phyloP scores from a whole-genome alignment of 1,140 invertebrate species.

The Apis laboriosa region DNA sequence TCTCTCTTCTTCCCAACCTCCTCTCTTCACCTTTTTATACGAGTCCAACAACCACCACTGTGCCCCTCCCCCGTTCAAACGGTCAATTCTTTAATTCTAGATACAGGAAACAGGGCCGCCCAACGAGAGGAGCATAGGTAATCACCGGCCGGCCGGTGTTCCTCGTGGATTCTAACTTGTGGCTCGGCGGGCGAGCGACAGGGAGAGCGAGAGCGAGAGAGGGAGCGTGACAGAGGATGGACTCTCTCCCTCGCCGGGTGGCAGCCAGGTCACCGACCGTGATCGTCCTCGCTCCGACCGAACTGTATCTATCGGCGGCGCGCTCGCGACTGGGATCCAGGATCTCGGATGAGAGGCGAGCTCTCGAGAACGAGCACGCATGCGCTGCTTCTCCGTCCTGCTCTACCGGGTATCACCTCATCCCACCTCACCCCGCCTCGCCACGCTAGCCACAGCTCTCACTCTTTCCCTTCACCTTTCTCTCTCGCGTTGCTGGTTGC shows the following conservation, averaged over 20 bases:
- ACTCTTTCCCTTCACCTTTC: too few relatives aligned
- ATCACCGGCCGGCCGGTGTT: slow-evolving; percentile 43
- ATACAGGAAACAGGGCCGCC: too few relatives aligned
- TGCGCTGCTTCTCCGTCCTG: slow-evolving; percentile 34
- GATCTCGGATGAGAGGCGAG: slow-evolving; percentile 59
- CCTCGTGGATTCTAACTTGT: slow-evolving; percentile 50
- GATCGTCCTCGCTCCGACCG: slow-evolving; percentile 41
- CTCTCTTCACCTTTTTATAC: too few relatives aligned
- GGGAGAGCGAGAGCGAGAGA: background rate
- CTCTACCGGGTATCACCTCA: background rate
- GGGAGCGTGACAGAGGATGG: slow-evolving; percentile 45
- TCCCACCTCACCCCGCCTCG: background rate
- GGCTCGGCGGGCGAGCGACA: slow-evolving; percentile 18
- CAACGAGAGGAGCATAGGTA: too few relatives aligned
- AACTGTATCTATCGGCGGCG: slow-evolving; percentile 63
- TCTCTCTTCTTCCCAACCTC: too few relatives aligned
- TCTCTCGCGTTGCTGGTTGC: background rate
- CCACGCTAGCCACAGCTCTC: too few relatives aligned
- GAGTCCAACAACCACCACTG: too few relatives aligned
- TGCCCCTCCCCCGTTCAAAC: too few relatives aligned
- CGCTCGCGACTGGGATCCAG: slow-evolving; percentile 67
- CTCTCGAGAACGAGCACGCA: slow-evolving; percentile 60
- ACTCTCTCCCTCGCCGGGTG: slow-evolving; percentile 56
- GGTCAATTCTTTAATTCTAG: too few relatives aligned
- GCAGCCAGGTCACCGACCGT: slow-evolving; percentile 58